Percentiles rank a stretch among this genome's conserved stretches.
Conservation (phyloP, 2,113 vertebrate species). For the Poeciliopsis prolifica region DNA sequence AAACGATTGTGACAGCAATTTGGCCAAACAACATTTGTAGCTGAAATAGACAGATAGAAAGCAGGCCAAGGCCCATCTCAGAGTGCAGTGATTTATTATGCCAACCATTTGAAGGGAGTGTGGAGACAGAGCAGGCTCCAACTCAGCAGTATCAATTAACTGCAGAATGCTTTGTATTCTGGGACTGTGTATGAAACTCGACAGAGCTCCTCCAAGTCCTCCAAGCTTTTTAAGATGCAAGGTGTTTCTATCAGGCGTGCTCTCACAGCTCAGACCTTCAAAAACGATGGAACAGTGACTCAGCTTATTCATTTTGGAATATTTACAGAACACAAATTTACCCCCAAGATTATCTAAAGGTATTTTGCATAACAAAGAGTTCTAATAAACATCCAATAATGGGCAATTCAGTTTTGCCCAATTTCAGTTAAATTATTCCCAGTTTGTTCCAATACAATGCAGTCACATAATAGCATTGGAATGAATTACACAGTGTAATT, state of each 20-base stretch:
- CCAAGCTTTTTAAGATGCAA: constrained; percentile 48
- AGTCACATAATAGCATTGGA: too few relatives aligned
- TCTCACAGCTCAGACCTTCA: constrained; percentile 17
- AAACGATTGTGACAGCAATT: constrained; percentile 81
- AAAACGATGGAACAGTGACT: constrained; percentile 17
- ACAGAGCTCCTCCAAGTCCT: constrained; percentile 45
- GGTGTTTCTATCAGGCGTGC: constrained; percentile 7
- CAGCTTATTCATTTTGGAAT: neutral
- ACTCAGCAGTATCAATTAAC: constrained; percentile 59
- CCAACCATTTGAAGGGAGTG: constrained; percentile 41
- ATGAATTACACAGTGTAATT: too few relatives aligned
- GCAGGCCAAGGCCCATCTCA: constrained; percentile 36
- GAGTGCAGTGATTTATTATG: constrained; percentile 62
- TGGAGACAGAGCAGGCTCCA: constrained; percentile 46
- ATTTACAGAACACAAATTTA: too few relatives aligned
- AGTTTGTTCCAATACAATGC: too few relatives aligned
- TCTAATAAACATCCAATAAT: neutral
- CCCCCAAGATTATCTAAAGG: too few relatives aligned
- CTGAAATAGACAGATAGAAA: constrained; percentile 68
- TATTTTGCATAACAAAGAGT: too few relatives aligned
- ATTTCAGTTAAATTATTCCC: too few relatives aligned
- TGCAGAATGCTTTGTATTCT: constrained; percentile 47
- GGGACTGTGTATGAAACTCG: constrained; percentile 15
- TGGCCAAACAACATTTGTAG: constrained; percentile 69
- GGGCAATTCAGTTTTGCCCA: too few relatives aligned